Percentiles rank a stretch among this genome's conserved stretches.
Evolutionary conservation across 2,797 vertebrate species (phyloP).

Genomic region (Zonotrichia albicollis): DNA sequence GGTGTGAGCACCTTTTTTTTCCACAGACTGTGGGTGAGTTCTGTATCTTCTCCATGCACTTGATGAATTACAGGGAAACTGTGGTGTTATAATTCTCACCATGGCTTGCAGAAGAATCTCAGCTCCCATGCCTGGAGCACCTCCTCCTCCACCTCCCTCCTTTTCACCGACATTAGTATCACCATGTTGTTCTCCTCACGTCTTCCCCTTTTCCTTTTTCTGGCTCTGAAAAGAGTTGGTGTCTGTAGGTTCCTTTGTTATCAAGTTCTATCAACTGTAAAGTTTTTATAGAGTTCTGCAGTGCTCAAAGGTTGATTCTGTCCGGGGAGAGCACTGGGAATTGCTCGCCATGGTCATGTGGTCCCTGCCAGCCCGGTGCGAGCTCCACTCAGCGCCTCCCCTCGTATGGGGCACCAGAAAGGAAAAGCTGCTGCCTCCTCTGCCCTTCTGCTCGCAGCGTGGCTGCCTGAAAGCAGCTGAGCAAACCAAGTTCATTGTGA

Average conservation of each 20-base stretch:
- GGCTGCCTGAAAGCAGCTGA: background rate
- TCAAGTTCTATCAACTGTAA: fast-evolving
- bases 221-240: background rate
- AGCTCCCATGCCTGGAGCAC: background rate
- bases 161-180: background rate
- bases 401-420: fast-evolving
- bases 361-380: fast-evolving
- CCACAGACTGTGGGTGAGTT: background rate
- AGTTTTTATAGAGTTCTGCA: fast-evolving
- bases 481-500: fast-evolving
- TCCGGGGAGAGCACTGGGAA: fast-evolving
- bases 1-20: background rate
- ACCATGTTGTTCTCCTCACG: background rate
- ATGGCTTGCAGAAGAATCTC: background rate
- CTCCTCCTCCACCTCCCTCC: background rate
- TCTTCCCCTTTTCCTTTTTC: background rate
- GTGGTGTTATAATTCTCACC: background rate
- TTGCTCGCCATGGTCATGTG: fast-evolving
- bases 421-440: background rate
- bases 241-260: background rate
- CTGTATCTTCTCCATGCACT: background rate
- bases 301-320: background rate
- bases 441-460: background rate
- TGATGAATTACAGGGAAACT: background rate
- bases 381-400: background rate